Evolutionary conservation across 2,797 vertebrate genomes (phyloP).

Genomic region (Cuculus canorus): DNA sequence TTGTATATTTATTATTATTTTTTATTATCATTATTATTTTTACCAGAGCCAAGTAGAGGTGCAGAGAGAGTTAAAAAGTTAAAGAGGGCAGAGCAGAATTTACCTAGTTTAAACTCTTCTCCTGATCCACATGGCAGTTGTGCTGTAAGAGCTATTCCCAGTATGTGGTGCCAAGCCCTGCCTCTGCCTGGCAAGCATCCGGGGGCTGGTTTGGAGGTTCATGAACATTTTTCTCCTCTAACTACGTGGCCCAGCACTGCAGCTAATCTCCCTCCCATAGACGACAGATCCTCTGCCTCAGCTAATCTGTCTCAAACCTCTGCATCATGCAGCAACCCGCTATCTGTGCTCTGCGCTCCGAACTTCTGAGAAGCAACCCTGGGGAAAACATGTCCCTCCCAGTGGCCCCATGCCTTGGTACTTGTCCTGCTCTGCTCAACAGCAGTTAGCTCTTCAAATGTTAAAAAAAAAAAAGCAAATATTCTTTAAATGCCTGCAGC

Average conservation of each 20-base stretch:
- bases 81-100: not conserved
- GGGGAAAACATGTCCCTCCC: not conserved
- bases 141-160: not conserved
- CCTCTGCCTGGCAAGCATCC: not conserved
- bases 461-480: not conserved
- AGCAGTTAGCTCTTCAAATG: not conserved
- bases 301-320: constrained; percentile 5
- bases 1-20: no score
- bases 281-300: not conserved
- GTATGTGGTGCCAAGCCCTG: not conserved
- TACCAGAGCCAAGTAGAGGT: no score
- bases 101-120: not conserved
- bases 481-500: not conserved
- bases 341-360: not conserved
- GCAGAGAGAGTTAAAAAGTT: not conserved
- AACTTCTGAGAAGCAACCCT: not conserved
- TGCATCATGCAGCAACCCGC: not conserved
- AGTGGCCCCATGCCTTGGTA: not conserved
- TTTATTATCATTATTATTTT: no score
- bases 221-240: not conserved
- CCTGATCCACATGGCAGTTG: not conserved
- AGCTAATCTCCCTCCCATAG: not conserved
- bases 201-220: not conserved
- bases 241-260: not conserved
- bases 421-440: not conserved